A percentile compares a stretch with the other conserved stretches of the same genome.
Conservation (phyloP, 2,888 invertebrate genomes). For the Lasioglossum oenotherae region DNA sequence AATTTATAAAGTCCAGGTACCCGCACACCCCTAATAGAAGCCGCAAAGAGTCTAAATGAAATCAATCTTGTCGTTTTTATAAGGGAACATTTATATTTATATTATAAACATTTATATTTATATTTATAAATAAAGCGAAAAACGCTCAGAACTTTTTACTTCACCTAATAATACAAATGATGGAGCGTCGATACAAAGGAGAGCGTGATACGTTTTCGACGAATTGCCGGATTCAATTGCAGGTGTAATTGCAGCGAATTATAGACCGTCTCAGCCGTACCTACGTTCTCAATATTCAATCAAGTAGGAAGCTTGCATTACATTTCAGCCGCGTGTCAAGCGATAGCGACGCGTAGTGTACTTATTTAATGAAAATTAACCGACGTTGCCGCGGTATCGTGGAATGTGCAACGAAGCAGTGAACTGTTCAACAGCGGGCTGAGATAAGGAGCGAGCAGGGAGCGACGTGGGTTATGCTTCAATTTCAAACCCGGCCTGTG, state of each 20-base stretch:
- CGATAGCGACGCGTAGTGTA: constrained; percentile 25
- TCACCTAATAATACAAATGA: too few species aligned
- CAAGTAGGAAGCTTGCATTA: neutral
- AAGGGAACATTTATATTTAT: too few species aligned
- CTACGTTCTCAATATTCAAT: constrained; percentile 8
- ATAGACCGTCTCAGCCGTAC: neutral
- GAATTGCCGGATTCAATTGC: neutral
- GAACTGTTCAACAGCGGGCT: constrained; percentile 46
- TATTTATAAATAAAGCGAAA: too few species aligned
- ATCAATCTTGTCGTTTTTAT: too few species aligned
- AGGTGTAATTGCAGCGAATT: neutral
- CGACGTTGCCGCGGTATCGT: constrained; percentile 43
- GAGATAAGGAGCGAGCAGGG: constrained; percentile 33
- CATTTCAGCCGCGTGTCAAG: neutral
- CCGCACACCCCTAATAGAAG: too few species aligned
- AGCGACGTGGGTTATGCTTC: constrained; percentile 55
- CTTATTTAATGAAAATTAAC: constrained; percentile 67
- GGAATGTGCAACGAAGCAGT: constrained; percentile 32
- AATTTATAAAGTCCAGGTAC: too few species aligned
- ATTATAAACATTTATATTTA: too few species aligned
- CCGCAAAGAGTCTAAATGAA: too few species aligned
- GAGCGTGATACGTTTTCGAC: neutral
- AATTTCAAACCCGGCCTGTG: constrained; percentile 49
- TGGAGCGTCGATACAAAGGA: too few species aligned
- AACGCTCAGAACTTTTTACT: too few species aligned